Conservation (phyloP, 1,140 invertebrate genomes). For the Atopsyche davidsoni region DNA sequence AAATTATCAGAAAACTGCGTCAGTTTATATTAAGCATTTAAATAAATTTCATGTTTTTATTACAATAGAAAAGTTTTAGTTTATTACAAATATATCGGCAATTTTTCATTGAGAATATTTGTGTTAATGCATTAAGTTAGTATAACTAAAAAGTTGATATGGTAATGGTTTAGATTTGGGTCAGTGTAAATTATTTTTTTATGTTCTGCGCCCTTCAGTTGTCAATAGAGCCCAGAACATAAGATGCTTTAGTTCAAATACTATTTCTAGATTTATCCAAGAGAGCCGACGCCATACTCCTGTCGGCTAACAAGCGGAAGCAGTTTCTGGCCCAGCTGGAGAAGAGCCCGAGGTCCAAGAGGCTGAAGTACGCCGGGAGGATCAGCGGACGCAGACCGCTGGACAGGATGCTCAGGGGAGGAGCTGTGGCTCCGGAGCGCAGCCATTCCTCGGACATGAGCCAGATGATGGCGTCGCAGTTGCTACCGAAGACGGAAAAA, state of each 20-base stretch:
- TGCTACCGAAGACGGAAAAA: slow-evolving; percentile 2
- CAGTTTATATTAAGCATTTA: too few relatives aligned
- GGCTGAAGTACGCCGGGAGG: slow-evolving; percentile 39
- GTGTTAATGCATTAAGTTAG: not conserved
- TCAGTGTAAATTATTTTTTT: too few relatives aligned
- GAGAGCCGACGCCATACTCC: slow-evolving; percentile 2
- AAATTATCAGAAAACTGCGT: too few relatives aligned
- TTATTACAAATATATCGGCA: not conserved
- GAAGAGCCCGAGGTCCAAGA: slow-evolving; percentile 40
- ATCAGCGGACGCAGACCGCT: slow-evolving; percentile 42
- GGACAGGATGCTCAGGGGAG: slow-evolving; percentile 17
- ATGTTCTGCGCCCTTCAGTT: too few relatives aligned
- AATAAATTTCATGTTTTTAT: not conserved
- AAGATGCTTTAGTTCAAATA: too few relatives aligned
- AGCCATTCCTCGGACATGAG: slow-evolving; percentile 19
- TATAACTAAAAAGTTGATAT: not conserved
- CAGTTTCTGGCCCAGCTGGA: slow-evolving; percentile 36
- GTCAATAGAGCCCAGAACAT: too few relatives aligned
- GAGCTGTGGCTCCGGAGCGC: slow-evolving; percentile 12
- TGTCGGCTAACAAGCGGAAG: slow-evolving; percentile 42
- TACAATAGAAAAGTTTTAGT: not conserved
- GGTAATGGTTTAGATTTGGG: too few relatives aligned
- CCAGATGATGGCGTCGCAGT: not conserved
- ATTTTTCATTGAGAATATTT: not conserved
- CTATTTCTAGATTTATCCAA: too few relatives aligned